Base-by-base conservation (phyloP, 2,797 vertebrate genomes). In the Myripristis jacobus region DNA sequence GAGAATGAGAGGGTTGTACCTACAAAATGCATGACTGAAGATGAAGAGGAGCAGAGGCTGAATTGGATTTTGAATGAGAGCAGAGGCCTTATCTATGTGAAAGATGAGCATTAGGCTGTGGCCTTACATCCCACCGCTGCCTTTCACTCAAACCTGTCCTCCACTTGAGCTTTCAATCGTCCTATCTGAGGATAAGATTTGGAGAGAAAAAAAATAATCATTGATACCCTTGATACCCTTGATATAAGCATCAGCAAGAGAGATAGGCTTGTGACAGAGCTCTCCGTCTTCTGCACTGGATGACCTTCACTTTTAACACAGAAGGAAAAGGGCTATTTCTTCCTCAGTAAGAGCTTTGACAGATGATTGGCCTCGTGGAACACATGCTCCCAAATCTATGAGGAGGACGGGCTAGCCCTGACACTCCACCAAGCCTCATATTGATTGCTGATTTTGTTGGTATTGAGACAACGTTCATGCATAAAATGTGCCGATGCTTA, bases 61-160 rank as follows among this genome's bases (percentile, higher is more conserved):
- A 48, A 71, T 61, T 67, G 50, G 66, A 69, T 72, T 73, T 75
- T 59, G 48, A 72, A 57, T 53, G 51, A 25, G 64, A 66, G 57
- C 59, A 52, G 7, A 31, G 36, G 47, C 34, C 3, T 12, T 74
- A 75, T 78, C 75, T 66, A 72, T 53, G 46, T 34, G 43, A 19
- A 58, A 69, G 38, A 77, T 47, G 59, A 54, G 61, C 60, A 58
- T 61, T 52, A 64, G 67, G 47, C 65, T 58, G 6, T 57, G 61
- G 61, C 38, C 2, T 56, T 13, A 10, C 8, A 8, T 36, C 58
- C 21, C 41, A 53, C 73, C 52, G 34, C 34, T 36, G 34, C 34
- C 7, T 8, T 36, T 36, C 34, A 36, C 34, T 36, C 34, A 31
- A 31, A 31, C 31, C 31, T 8, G 31, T 31, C 9, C 31, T 8